These are phyloP conservation scores for Sinocyclocheilus grahami DNA, from an alignment of 2,113 vertebrate genomes.

Conservation along the genomic window DNA sequence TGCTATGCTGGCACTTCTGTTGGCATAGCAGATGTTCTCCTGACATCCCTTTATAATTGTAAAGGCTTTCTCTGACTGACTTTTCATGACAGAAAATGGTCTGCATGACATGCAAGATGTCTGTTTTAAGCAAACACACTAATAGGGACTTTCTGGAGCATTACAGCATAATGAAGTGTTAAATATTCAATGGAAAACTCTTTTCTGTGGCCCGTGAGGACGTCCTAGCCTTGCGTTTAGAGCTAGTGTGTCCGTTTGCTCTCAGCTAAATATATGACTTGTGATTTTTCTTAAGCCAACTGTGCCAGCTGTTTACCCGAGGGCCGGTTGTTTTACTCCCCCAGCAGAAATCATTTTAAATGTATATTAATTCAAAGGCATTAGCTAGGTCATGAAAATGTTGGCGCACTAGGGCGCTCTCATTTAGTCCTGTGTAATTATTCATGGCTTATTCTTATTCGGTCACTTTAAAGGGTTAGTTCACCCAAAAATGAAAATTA, in stretches of 20 bases:
- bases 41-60: constrained; percentile 61
- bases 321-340: neutral
- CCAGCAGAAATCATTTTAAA: constrained; percentile 19
- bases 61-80: neutral
- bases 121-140: constrained; percentile 17
- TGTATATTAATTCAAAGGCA: constrained; percentile 37
- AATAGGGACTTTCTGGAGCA: neutral
- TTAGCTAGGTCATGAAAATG: constrained; percentile 43
- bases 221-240: neutral
- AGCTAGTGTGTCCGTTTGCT: neutral
- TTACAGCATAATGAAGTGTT: neutral
- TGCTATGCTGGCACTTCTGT: constrained; percentile 69
- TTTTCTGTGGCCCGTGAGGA: neutral
- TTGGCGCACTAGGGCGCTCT: constrained; percentile 60
- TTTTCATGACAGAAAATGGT: neutral
- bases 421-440: constrained; percentile 57
- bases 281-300: neutral
- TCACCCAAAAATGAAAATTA: no score
- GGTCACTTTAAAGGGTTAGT: neutral
- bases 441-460: constrained; percentile 46
- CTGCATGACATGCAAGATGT: neutral
- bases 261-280: neutral
- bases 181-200: neutral
- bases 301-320: constrained; percentile 11
- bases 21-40: constrained; percentile 68